Conservation (phyloP, 2,888 invertebrate species). For the Linyphia triangularis region DNA sequence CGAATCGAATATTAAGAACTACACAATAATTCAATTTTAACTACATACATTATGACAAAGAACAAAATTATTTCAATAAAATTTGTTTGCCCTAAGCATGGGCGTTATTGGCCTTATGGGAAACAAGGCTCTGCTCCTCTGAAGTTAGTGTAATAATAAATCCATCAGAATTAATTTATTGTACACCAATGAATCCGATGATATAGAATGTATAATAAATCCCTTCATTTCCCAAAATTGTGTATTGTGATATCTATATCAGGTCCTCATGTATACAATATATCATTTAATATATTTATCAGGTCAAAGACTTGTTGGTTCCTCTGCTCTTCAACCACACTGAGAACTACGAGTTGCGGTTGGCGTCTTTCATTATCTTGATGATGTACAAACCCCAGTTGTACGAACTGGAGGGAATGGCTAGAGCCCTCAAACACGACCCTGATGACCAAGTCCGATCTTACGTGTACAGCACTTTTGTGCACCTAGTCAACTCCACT, state of each 20-base stretch:
- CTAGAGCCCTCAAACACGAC: conserved; percentile 79
- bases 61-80: too few relatives aligned
- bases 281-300: neutral
- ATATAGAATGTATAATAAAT: neutral
- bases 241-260: neutral
- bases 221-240: neutral
- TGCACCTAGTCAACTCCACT: conserved; percentile 77
- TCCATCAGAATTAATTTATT: too few relatives aligned
- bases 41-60: too few relatives aligned
- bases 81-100: too few relatives aligned
- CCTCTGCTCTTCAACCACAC: conserved; percentile 79
- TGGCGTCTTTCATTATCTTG: conserved; percentile 79
- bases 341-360: conserved; percentile 78
- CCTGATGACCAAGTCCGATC: conserved; percentile 78
- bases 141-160: too few relatives aligned
- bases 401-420: conserved; percentile 79
- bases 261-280: neutral
- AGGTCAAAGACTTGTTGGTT: conserved; percentile 75
- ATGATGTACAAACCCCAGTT: conserved; percentile 78
- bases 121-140: too few relatives aligned
- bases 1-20: too few relatives aligned
- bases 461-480: conserved; percentile 78
- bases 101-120: too few relatives aligned
- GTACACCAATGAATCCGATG: neutral
- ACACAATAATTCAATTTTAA: too few relatives aligned